These are phyloP conservation scores for Pachyramphus minor DNA, from an alignment of 2,113 vertebrate genomes.

Conservation along the genomic window DNA sequence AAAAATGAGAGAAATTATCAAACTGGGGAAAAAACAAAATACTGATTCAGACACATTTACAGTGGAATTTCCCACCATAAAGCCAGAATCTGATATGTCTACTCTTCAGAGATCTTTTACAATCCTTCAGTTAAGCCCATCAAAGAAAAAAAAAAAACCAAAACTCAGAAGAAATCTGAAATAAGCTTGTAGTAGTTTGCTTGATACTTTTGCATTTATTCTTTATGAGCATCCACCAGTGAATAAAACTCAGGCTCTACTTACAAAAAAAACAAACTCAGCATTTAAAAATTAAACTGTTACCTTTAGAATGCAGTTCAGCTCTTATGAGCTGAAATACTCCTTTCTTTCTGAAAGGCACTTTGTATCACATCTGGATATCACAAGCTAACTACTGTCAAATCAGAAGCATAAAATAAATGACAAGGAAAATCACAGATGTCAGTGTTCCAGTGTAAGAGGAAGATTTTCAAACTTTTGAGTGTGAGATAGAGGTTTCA, in stretches of 20 bases:
- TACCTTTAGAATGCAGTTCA: neutral
- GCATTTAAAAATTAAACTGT: neutral
- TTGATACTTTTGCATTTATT: neutral
- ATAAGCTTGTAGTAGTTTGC: neutral
- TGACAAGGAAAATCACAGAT: neutral
- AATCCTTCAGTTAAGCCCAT: neutral
- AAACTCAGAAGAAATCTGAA: neutral
- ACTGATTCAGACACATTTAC: neutral
- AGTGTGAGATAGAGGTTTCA: neutral
- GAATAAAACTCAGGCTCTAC: neutral
- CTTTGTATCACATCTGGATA: neutral
- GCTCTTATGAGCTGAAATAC: neutral
- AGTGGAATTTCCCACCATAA: neutral
- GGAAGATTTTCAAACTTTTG: neutral
- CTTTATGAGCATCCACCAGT: neutral
- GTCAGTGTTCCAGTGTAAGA: neutral
- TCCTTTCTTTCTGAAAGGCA: neutral
- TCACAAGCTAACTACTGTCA: neutral
- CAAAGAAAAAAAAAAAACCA: neutral
- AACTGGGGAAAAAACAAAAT: accelerated
- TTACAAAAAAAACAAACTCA: neutral
- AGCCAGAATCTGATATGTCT: neutral
- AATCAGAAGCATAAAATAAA: neutral
- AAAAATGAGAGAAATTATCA: neutral
- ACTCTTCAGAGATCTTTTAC: neutral